These are phyloP conservation scores for Corythaeola cristata DNA, from an alignment of 2,113 vertebrate genomes.

Conservation along the genomic window DNA sequence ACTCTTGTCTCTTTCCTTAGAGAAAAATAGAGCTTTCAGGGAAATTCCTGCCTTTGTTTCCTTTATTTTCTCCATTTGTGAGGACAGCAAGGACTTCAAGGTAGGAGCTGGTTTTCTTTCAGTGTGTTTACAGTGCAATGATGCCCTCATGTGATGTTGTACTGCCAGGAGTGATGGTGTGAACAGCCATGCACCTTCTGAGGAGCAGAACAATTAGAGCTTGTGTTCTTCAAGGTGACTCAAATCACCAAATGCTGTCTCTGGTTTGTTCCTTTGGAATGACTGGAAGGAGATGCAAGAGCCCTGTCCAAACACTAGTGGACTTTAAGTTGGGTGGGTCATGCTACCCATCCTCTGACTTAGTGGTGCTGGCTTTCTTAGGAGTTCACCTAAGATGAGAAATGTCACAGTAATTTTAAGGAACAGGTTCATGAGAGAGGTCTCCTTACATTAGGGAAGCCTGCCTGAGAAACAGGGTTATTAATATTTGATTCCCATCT, in stretches of 20 bases:
- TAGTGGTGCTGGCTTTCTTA: neutral
- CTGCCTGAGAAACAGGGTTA: neutral
- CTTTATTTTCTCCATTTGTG: neutral
- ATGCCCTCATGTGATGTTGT: constrained; percentile 22
- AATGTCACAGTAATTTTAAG: neutral
- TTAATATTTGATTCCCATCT: neutral
- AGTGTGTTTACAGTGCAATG: neutral
- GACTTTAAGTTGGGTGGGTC: neutral
- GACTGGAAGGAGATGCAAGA: neutral
- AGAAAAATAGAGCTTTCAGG: neutral
- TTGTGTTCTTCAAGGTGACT: neutral
- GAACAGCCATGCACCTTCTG: neutral
- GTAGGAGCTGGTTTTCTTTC: neutral
- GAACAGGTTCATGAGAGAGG: neutral
- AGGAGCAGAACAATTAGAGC: neutral
- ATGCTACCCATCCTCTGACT: neutral
- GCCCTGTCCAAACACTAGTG: neutral
- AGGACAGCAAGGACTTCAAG: neutral
- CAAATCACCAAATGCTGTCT: neutral
- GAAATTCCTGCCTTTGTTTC: neutral
- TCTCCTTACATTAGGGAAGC: neutral
- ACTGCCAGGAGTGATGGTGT: neutral
- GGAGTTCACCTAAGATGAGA: neutral
- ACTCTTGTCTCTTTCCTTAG: neutral
- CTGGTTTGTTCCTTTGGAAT: neutral